These are phyloP conservation scores for Champsocephalus esox DNA, from an alignment of 2,797 vertebrate genomes.

Conservation along the genomic window DNA sequence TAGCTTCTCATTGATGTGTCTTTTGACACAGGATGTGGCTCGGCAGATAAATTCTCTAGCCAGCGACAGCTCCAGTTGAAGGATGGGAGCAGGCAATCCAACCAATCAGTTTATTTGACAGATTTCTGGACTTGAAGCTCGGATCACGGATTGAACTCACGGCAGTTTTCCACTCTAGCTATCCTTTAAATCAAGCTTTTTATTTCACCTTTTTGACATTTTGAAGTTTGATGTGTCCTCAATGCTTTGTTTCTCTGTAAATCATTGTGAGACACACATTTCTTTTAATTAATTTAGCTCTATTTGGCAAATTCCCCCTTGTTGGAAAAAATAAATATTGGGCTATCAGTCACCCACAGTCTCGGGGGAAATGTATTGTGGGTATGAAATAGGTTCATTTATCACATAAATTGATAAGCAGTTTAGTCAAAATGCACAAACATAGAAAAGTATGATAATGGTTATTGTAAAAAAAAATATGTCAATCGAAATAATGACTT, in stretches of 20 bases:
- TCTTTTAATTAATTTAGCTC: conserved; percentile 29
- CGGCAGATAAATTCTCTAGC: conserved; percentile 68
- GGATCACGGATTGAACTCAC: conserved; percentile 56
- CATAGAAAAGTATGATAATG: conserved; percentile 17
- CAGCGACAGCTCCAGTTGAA: conserved; percentile 70
- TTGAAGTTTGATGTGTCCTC: conserved; percentile 9
- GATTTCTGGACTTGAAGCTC: conserved; percentile 67
- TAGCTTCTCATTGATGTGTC: conserved; percentile 64
- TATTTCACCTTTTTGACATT: conserved; percentile 32
- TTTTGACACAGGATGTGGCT: conserved; percentile 66
- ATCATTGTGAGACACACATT: conserved; percentile 15
- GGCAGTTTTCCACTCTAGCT: conserved; percentile 27
- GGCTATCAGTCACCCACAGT: conserved; percentile 25
- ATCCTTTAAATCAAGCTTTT: conserved; percentile 27
- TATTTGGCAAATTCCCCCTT: conserved; percentile 15
- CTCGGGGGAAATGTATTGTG: conserved; percentile 35
- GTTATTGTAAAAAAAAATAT: too few species aligned
- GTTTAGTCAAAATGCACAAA: conserved; percentile 10
- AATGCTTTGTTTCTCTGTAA: conserved; percentile 19
- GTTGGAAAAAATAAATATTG: conserved; percentile 9
- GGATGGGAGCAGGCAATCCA: conserved; percentile 64
- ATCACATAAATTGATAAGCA: conserved; percentile 22
- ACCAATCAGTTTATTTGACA: conserved; percentile 76
- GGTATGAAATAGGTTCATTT: conserved; percentile 20
- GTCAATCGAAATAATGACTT: conserved; percentile 4